Evolutionary conservation across 2,797 vertebrate genomes (phyloP).

Genomic region (Chanos chanos): DNA sequence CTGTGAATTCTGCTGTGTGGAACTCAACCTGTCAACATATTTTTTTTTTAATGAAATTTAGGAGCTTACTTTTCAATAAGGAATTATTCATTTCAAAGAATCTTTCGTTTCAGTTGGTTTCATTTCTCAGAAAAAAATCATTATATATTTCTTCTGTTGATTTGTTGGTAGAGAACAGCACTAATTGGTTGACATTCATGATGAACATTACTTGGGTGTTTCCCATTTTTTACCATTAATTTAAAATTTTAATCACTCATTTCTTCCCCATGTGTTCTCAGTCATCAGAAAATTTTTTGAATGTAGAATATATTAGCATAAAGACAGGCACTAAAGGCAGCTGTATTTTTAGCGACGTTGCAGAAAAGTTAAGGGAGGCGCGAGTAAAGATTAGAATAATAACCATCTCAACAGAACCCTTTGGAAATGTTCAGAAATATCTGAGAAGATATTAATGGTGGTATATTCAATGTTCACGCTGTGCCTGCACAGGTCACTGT

Average conservation of each 20-base stretch:
- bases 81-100: too few species aligned
- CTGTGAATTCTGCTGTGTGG: too few species aligned
- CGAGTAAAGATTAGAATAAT: conserved; percentile 14
- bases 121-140: not conserved
- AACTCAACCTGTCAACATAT: conserved; percentile 19
- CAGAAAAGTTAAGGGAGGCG: conserved; percentile 10
- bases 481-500: too few species aligned
- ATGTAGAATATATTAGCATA: conserved; percentile 27
- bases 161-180: conserved; percentile 1
- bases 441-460: not conserved
- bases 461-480: not conserved
- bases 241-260: conserved; percentile 19
- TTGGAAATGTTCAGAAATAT: not conserved
- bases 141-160: not conserved
- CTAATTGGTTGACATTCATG: not conserved
- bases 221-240: not conserved
- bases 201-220: conserved; percentile 2
- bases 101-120: conserved; percentile 1
- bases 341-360: conserved; percentile 7
- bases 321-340: conserved; percentile 17
- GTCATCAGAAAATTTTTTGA: conserved; percentile 12
- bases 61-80: too few species aligned
- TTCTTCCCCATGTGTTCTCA: conserved; percentile 5
- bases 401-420: not conserved
- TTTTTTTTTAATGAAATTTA: conserved; percentile 25